A percentile compares a stretch with the other conserved stretches of the same genome.
Conservation (phyloP, 2,113 vertebrate species). For the Kobus ellipsiprymnus region DNA sequence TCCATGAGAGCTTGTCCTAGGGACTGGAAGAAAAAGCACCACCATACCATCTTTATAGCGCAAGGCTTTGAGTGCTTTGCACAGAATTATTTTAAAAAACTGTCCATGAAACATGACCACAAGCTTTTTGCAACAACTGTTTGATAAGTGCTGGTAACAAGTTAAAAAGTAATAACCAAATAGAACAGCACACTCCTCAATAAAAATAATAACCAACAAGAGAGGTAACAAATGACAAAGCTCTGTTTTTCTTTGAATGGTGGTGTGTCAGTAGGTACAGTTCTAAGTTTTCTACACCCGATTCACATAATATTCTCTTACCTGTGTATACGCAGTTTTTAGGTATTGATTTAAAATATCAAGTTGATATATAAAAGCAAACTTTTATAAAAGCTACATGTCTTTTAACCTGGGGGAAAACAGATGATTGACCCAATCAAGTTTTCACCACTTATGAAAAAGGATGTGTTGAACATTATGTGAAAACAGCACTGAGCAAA, state of each 20-base stretch:
- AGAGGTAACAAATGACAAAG: background rate
- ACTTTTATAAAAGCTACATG: background rate
- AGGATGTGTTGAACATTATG: background rate
- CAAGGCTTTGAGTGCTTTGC: background rate
- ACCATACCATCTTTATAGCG: background rate
- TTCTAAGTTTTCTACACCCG: background rate
- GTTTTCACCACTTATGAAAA: background rate
- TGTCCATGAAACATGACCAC: background rate
- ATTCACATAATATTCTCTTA: background rate
- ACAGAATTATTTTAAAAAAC: background rate
- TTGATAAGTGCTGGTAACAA: background rate
- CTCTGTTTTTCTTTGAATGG: background rate
- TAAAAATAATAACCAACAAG: background rate
- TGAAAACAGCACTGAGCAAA: background rate
- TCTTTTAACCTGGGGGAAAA: background rate
- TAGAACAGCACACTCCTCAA: background rate
- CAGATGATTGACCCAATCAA: background rate
- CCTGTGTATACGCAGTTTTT: background rate
- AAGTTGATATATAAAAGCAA: background rate
- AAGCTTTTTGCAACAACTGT: background rate
- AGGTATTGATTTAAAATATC: background rate
- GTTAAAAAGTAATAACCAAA: background rate
- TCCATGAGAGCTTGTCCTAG: background rate
- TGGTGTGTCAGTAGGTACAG: rapidly evolving
- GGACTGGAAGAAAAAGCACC: background rate